Evolutionary conservation across 2,797 vertebrate species (phyloP), one percentile per base, ranked within the genome.

Genomic region (Alca torda): DNA sequence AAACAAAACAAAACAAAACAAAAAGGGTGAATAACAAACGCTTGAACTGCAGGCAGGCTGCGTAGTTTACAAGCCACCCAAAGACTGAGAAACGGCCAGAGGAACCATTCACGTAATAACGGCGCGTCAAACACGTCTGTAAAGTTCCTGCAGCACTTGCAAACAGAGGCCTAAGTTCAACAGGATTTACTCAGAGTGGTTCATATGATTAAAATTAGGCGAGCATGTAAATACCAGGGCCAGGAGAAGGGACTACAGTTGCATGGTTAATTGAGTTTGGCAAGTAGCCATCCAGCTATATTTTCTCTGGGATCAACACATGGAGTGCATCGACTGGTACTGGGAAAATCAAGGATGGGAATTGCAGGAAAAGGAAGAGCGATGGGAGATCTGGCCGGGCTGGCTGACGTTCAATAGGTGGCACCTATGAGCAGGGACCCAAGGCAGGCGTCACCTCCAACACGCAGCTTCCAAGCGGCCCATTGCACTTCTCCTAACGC

Each of bases 1-100:
- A 50, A 50, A 50, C 48, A 79, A 78, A 63, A 60, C 54, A n/a
- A 64, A 48, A 54, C 48, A 21, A 25, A 21, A 24, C 48, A 13
- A 28, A 61, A 72, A 53, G 6, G 23, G n/a, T 33, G 87, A 79
- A 88, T 77, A 91, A 68, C 83, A 95, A 82, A 90, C 87, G 84
- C 65, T 93, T 94, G 90, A 97, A 90, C 87, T 54, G 60, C 79
- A 78, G 72, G 90, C 93, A 92, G 86, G 82, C 73, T 73, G 87
- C 63, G 20, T 31, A 39, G 60, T 80, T 95, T 93, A 83, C 75
- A 92, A 83, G 70, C 73, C 90, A 64, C 28, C 70, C 80, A 18
- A 76, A 80, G 82, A 50, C 84, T 53, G 82, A 89, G 77, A 69
- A 91, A 74, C 1, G 1, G 84, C 86, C 68, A 84, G 77, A 92